Conservation (phyloP, 2,797 vertebrate genomes). For the Lepidocolaptes lacrymiger region DNA sequence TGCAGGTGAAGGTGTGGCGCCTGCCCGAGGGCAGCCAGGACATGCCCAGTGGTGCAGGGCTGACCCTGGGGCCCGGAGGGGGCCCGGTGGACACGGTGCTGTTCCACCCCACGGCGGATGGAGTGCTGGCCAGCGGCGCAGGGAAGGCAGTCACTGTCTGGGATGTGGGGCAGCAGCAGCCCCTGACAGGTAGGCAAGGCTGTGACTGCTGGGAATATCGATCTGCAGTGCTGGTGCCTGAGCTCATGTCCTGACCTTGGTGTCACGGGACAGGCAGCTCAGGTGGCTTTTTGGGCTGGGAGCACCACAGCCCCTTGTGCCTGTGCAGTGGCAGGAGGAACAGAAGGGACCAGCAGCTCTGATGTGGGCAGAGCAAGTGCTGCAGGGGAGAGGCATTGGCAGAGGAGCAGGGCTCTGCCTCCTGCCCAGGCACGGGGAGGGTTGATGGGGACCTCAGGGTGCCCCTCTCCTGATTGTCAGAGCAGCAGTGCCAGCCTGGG, state of each 20-base stretch:
- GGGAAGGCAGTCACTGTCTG: constrained; percentile 80
- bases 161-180: constrained; percentile 80
- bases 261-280: not conserved
- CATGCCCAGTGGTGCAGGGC: constrained; percentile 67
- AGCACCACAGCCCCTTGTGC: fast-evolving
- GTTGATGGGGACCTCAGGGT: not conserved
- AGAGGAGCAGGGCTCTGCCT: not conserved
- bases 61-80: constrained; percentile 76
- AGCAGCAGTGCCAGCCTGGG: not conserved
- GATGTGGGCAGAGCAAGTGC: not conserved
- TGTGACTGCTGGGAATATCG: not conserved
- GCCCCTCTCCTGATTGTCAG: not conserved
- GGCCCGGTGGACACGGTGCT: constrained; percentile 80
- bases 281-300: not conserved
- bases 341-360: not conserved
- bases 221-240: not conserved
- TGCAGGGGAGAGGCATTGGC: not conserved
- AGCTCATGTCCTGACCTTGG: fast-evolving
- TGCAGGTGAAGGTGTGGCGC: constrained; percentile 91
- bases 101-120: constrained; percentile 88
- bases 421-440: fast-evolving
- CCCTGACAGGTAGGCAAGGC: constrained; percentile 83
- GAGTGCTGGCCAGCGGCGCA: constrained; percentile 79
- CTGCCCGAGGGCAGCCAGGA: constrained; percentile 72
- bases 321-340: not conserved